Conservation (phyloP, 2,113 vertebrate species). For the Plectropomus leopardus region DNA sequence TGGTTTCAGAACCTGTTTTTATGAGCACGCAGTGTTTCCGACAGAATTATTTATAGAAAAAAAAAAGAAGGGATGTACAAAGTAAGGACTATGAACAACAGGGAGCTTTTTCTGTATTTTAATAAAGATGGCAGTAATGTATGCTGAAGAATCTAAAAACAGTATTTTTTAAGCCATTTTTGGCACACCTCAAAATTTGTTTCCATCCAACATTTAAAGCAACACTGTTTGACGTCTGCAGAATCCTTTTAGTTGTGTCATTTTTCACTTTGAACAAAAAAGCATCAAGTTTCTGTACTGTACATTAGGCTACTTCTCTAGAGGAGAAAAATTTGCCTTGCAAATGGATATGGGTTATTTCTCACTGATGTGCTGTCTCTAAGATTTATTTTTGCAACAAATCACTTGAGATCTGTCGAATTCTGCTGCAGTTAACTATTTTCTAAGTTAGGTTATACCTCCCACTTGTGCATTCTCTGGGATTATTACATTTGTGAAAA, state of each 20-base stretch:
- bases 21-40: too few relatives aligned
- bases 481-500: slow-evolving; percentile 33
- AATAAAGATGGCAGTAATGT: not conserved
- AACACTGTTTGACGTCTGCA: slow-evolving; percentile 8
- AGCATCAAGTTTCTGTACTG: slow-evolving; percentile 5
- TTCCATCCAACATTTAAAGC: slow-evolving; percentile 1
- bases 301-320: slow-evolving; percentile 41
- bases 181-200: not conserved
- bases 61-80: not conserved
- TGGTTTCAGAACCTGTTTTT: too few relatives aligned
- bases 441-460: slow-evolving; percentile 38
- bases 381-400: slow-evolving; percentile 63
- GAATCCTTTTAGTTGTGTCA: slow-evolving; percentile 24
- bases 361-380: slow-evolving; percentile 45
- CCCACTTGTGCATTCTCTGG: slow-evolving; percentile 25
- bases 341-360: slow-evolving; percentile 56
- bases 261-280: slow-evolving; percentile 38
- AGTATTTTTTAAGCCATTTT: not conserved
- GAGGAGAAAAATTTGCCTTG: slow-evolving; percentile 64
- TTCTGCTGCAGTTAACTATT: slow-evolving; percentile 56
- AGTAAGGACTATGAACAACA: not conserved
- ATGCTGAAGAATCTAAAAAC: not conserved
- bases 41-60: too few relatives aligned
- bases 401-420: slow-evolving; percentile 52
- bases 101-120: too few relatives aligned